Percentiles rank a stretch among this genome's conserved stretches.
These are phyloP conservation scores for Eospalax fontanierii DNA, from an alignment of 2,797 vertebrate species.

Conservation along the genomic window DNA sequence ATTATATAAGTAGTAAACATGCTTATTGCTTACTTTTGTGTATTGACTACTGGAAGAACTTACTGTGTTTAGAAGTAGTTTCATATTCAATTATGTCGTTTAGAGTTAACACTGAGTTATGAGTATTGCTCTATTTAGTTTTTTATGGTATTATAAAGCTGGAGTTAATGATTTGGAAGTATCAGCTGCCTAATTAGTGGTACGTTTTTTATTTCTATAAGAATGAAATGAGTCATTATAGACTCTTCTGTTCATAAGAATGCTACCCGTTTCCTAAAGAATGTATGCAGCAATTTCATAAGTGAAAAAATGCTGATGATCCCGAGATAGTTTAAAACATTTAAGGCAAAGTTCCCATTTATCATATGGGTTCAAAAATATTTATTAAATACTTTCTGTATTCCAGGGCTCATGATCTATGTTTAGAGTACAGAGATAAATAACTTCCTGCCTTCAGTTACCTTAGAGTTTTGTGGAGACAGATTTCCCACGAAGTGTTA, in stretches of 20 bases:
- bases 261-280: slow-evolving; percentile 26
- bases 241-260: slow-evolving; percentile 51
- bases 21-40: slow-evolving; percentile 54
- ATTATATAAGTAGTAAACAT: slow-evolving; percentile 52
- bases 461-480: slow-evolving; percentile 14
- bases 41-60: slow-evolving; percentile 55
- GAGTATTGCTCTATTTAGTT: slow-evolving; percentile 72
- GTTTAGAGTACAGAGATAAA: neutral
- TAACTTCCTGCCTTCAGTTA: slow-evolving; percentile 46
- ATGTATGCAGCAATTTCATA: neutral
- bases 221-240: slow-evolving; percentile 69
- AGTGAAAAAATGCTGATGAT: slow-evolving; percentile 16
- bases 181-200: slow-evolving; percentile 70
- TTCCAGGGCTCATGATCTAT: neutral
- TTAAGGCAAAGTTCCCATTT: slow-evolving; percentile 17
- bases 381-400: slow-evolving; percentile 5
- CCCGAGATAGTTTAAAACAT: slow-evolving; percentile 54
- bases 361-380: slow-evolving; percentile 4
- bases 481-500: slow-evolving; percentile 22
- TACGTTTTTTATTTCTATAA: slow-evolving; percentile 67
- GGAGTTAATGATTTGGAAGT: slow-evolving; percentile 75
- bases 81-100: slow-evolving; percentile 68
- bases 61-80: slow-evolving; percentile 60
- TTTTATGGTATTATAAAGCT: slow-evolving; percentile 69
- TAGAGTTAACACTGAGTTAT: slow-evolving; percentile 74